Percentiles rank a stretch among this genome's conserved stretches.
phyloP scores from a whole-genome alignment of 2,797 vertebrate species.

The Gastrophryne carolinensis region DNA sequence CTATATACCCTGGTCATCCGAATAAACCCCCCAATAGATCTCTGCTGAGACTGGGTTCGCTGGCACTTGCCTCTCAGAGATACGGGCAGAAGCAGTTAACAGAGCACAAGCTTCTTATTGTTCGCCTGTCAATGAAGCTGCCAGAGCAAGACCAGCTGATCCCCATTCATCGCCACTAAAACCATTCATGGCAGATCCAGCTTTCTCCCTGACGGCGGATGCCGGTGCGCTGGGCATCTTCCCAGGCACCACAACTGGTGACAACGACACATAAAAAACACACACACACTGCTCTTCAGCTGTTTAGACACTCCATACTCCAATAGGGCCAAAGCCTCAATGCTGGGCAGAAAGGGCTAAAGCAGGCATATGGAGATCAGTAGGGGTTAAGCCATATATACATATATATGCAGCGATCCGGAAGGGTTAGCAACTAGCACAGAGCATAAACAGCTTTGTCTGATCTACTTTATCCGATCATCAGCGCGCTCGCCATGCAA shows the following conservation, averaged over 20 bases:
- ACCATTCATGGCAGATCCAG: conserved; percentile 30
- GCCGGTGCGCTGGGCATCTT: neutral
- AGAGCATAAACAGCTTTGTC: neutral
- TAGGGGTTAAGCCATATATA: too few relatives aligned
- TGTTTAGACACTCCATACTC: neutral
- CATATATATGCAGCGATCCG: too few relatives aligned
- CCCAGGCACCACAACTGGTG: neutral
- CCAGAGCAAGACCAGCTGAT: conserved; percentile 43
- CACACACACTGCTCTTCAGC: neutral
- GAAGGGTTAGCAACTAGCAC: neutral
- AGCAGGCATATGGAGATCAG: too few relatives aligned
- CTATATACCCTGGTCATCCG: too few relatives aligned
- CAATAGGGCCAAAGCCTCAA: too few relatives aligned
- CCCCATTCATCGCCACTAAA: conserved; percentile 45
- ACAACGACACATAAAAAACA: too few relatives aligned
- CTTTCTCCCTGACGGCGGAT: conserved; percentile 15
- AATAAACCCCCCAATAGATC: too few relatives aligned
- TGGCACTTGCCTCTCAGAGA: neutral
- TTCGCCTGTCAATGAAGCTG: conserved; percentile 45
- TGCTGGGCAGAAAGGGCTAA: too few relatives aligned
- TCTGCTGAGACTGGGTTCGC: neutral
- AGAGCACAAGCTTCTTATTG: conserved; percentile 43
- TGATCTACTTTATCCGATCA: neutral
- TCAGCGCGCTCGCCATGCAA: neutral
- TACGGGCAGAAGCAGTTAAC: conserved; percentile 36